phyloP scores from a whole-genome alignment of 2,797 vertebrate genomes.

The Gambusia yucatana region DNA sequence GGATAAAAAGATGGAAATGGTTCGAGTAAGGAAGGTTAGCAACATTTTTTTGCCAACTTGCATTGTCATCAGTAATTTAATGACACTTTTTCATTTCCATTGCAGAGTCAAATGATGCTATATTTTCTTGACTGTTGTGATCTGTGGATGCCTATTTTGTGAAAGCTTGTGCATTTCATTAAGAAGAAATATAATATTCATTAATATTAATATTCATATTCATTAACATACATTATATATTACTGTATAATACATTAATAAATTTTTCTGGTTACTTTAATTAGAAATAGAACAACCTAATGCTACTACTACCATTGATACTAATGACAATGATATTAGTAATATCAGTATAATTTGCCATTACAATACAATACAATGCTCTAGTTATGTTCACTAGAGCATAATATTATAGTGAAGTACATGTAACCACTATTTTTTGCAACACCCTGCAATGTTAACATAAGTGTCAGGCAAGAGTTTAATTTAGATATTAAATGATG shows the following conservation, averaged over 20 bases:
- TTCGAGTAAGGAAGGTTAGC: slow-evolving; percentile 98
- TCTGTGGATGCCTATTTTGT: slow-evolving; percentile 38
- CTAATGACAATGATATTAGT: background rate
- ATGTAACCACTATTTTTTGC: background rate
- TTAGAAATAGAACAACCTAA: background rate
- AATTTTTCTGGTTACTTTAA: background rate
- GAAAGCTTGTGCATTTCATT: slow-evolving; percentile 17
- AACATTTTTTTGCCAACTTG: slow-evolving; percentile 22
- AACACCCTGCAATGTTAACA: background rate
- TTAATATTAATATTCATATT: too few species aligned
- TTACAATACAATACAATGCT: background rate
- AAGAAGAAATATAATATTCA: background rate
- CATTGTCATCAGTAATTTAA: slow-evolving; percentile 26
- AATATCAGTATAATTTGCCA: background rate
- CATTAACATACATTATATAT: too few species aligned
- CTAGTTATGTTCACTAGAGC: background rate
- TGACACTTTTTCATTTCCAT: slow-evolving; percentile 5
- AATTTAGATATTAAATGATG: background rate
- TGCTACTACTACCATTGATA: background rate
- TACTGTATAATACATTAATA: background rate
- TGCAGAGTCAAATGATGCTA: slow-evolving; percentile 67
- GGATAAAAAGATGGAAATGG: slow-evolving; percentile 86
- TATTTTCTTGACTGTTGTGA: slow-evolving; percentile 22
- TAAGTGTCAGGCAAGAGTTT: background rate
- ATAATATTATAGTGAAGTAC: background rate